Base-by-base conservation (phyloP, 2,888 invertebrate genomes). In the Kryphioiulus occultus region DNA sequence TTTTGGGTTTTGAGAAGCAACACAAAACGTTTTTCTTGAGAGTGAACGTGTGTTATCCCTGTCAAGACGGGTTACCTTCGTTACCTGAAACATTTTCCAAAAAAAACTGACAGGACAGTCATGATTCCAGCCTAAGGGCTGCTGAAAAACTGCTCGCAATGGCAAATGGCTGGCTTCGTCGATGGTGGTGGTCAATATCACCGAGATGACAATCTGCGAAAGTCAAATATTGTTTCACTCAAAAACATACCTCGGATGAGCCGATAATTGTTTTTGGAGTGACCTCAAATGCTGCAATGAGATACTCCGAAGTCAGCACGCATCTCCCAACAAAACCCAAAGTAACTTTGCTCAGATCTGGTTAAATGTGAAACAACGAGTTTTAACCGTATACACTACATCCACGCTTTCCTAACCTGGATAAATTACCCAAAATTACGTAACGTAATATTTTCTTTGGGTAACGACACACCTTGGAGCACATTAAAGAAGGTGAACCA, bases 161-260 rank as follows among this genome's bases (percentile, higher is more conserved):
- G 42, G 42, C n/a, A n/a, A n/a, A n/a, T n/a, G n/a, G n/a, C 15
- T 42, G 10, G 42, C 42, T n/a, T 42, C 17, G 53, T 53, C 53
- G 53, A 53, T 53, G 53, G 53, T 53, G 53, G 53, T 53, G 53
- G 53, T 53, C 53, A 53, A 53, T 53, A 53, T 53, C 53, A 53
- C 53, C 17, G 53, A 53, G 53, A 53, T 53, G 53, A 53, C 53
- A 53, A 53, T 53, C 53, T 53, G 19, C 19, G 53, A 53, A 53
- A 53, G 53, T 53, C 53, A 53, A 53, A 53, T 53, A 53, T 53
- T 53, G 53, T 53, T 53, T 53, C 53, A 53, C 17, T 53, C 53
- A 53, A 53, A 53, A 53, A 19, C 53, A 53, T 53, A 53, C 15
- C 53, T 53, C 53, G 53, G 53, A 53, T 53, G 53, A 53, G 53